phyloP scores from a whole-genome alignment of 2,797 vertebrate species.

The Helicolenus hilgendorfi region DNA sequence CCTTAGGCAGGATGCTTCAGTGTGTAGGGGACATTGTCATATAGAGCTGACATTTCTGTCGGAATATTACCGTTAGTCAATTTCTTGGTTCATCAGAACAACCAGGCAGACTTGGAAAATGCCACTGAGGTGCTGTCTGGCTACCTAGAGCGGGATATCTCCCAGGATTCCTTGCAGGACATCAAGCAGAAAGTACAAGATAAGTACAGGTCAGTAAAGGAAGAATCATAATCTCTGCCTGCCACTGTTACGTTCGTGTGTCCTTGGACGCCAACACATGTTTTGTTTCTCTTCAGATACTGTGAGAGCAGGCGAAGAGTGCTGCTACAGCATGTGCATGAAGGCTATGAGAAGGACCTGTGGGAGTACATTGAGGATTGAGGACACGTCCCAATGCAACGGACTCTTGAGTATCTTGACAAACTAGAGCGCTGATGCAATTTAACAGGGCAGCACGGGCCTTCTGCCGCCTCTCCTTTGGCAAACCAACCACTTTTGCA shows the following conservation, averaged over 20 bases:
- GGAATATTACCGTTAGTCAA: neutral
- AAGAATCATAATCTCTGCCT: neutral
- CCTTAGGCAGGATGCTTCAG: neutral
- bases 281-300: constrained; percentile 92
- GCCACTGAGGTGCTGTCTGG: constrained; percentile 99
- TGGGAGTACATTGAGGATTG: constrained; percentile 99
- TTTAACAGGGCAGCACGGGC: constrained; percentile 93
- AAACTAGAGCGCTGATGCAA: constrained; percentile 97
- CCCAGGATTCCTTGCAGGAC: constrained; percentile 99
- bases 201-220: constrained; percentile 96
- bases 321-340: constrained; percentile 99
- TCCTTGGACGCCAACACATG: neutral
- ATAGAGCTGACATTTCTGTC: neutral
- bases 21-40: neutral
- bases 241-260: neutral
- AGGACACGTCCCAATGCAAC: constrained; percentile 91
- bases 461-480: constrained; percentile 89
- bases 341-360: constrained; percentile 99
- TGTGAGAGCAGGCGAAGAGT: constrained; percentile 99
- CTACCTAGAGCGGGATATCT: constrained; percentile 99
- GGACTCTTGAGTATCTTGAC: constrained; percentile 93
- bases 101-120: constrained; percentile 99
- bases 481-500: constrained; percentile 93
- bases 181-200: constrained; percentile 99
- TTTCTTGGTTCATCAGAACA: constrained; percentile 91